A percentile compares a stretch with the other conserved stretches of the same genome.
Evolutionary conservation across 2,113 vertebrate genomes (phyloP).

Genomic region (Dunckerocampus dactyliophorus): DNA sequence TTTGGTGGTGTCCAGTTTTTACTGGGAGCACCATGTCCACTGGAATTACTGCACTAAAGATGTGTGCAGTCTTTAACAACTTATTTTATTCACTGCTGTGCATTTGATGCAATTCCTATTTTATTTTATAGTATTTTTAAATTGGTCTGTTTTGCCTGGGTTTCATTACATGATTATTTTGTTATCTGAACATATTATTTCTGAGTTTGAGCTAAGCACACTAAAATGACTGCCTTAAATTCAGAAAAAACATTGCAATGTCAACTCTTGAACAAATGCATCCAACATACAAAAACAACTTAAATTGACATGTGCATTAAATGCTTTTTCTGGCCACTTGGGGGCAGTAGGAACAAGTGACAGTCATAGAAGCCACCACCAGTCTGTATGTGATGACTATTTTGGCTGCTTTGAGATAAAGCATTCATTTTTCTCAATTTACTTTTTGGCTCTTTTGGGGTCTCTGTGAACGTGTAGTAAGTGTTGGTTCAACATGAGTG

Average conservation of each 20-base stretch:
- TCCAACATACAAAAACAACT: neutral
- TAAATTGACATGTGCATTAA: neutral
- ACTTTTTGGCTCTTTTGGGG: neutral
- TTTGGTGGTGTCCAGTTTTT: constrained; percentile 33
- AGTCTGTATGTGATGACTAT: no score
- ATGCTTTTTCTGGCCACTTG: constrained; percentile 1
- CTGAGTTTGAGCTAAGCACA: no score
- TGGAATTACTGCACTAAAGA: neutral
- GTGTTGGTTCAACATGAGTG: neutral
- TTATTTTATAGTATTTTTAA: neutral
- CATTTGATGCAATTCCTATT: no score
- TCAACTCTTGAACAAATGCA: no score
- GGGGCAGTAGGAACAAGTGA: constrained; percentile 4
- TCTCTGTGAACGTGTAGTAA: neutral
- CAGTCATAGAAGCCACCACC: neutral
- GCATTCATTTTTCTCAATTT: neutral
- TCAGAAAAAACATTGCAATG: no score
- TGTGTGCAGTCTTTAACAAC: neutral
- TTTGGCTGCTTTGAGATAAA: neutral
- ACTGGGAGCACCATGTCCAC: neutral
- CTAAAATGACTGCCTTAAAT: no score
- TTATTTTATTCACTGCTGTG: neutral
- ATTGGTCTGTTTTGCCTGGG: neutral
- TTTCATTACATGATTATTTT: neutral
- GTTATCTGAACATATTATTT: no score